Base-by-base conservation (phyloP, 2,888 invertebrate genomes). In the Agapostemon virescens region DNA sequence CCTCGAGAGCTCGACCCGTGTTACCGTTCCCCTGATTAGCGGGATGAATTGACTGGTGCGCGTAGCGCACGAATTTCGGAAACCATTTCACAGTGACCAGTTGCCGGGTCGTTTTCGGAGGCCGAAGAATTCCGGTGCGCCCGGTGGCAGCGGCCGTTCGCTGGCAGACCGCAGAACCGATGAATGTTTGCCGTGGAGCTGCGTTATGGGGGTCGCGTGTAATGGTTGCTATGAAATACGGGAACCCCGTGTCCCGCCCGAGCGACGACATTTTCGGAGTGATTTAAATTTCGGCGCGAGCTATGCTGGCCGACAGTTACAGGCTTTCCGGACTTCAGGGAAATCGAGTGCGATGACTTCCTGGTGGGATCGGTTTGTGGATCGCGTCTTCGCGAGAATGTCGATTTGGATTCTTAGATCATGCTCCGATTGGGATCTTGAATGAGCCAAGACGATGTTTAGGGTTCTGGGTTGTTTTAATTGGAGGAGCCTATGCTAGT, bases 11-110 rank as follows among this genome's bases (percentile, higher is more conserved):
- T 7, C 13, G n/a, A 20, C 30, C 5, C 4, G 58, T 1, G 58
- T 58, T 58, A 45, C 45, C 17, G n/a, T 20, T 40, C 6, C 38
- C 11, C 40, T 40, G 73, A 73, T 73, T 55, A 68, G 42, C 49
- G 11, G 20, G 26, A 55, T 15, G 42, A 66, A 66, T 55, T 20
- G 13, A 58, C 36, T 73, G 49, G 3, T 42, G 26, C 30, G 40
- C 15, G 30, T n/a, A n/a, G 36, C 58, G 7, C 38, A 20, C 40
- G 36, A 64, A 52, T 68, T 69, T 77, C 38, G 6, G 11, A 9
- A 6, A 45, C 38, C 30, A 36, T 61, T 45, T n/a, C 23, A 17
- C 52, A n/a, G 30, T n/a, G 36, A 61, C n/a, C 42, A 36, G 63
- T 63, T 4, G n/a, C 40, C 33, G 26, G 11, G 23, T 17, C 4